Conservation (phyloP, 2,113 vertebrate genomes). For the Alectura lathami region DNA sequence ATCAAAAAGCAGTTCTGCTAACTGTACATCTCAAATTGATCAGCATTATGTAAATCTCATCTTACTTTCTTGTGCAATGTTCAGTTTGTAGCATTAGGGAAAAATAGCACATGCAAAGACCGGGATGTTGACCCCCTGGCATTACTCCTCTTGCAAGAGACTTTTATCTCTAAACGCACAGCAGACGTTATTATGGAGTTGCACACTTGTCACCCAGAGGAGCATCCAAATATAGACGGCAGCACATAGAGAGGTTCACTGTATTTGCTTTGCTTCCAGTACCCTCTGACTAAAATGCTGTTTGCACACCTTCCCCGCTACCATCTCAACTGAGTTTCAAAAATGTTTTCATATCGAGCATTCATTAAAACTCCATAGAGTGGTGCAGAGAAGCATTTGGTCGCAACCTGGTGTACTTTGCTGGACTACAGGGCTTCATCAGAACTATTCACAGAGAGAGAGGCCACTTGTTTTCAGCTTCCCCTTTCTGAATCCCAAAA, state of each 20-base stretch:
- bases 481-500: not conserved
- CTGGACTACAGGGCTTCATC: not conserved
- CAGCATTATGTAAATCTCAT: constrained; percentile 21
- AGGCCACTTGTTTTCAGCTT: not conserved
- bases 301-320: not conserved
- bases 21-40: not conserved
- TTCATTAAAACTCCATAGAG: constrained; percentile 4
- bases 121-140: not conserved
- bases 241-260: not conserved
- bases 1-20: not conserved
- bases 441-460: not conserved
- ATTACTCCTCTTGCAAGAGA: not conserved
- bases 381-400: not conserved
- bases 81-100: not conserved
- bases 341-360: not conserved
- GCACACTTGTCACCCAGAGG: not conserved
- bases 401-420: not conserved
- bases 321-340: not conserved
- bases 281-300: not conserved
- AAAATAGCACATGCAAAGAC: not conserved
- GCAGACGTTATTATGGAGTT: not conserved
- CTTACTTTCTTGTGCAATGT: not conserved
- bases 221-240: not conserved
- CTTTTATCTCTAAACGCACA: not conserved
- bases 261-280: not conserved